These are phyloP conservation scores for Hololepta plana DNA, from an alignment of 2,888 invertebrate genomes.

Conservation along the genomic window DNA sequence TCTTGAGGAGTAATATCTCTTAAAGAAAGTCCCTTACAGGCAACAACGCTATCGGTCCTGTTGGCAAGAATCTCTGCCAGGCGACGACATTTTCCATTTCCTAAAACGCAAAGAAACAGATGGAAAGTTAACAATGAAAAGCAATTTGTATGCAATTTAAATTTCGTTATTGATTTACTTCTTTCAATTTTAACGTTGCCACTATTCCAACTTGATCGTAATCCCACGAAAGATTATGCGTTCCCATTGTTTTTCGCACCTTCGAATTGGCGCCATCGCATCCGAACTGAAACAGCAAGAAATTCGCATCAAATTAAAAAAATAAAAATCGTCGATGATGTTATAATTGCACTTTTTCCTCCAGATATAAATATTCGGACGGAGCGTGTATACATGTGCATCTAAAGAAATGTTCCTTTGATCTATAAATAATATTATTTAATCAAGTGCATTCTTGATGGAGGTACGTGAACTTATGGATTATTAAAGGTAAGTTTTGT, in stretches of 20 bases:
- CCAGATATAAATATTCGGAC: too few relatives aligned
- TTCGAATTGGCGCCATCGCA: slow-evolving; percentile 88
- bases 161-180: slow-evolving; percentile 32
- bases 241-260: slow-evolving; percentile 66
- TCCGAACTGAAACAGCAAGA: slow-evolving; percentile 74
- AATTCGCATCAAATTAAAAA: slow-evolving; percentile 6
- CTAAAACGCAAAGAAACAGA: slow-evolving; percentile 26
- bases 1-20: slow-evolving; percentile 1
- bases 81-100: slow-evolving; percentile 66
- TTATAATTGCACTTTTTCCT: too few relatives aligned
- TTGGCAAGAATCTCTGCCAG: slow-evolving; percentile 90
- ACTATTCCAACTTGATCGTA: slow-evolving; percentile 88
- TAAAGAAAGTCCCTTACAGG: slow-evolving; percentile 37
- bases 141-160: not conserved
- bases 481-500: too few relatives aligned
- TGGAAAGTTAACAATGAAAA: slow-evolving; percentile 1
- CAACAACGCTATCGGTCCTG: slow-evolving; percentile 81
- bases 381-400: too few relatives aligned
- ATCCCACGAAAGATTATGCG: slow-evolving; percentile 62
- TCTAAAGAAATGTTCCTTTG: too few relatives aligned
- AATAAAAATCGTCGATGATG: slow-evolving; percentile 7
- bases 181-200: slow-evolving; percentile 67
- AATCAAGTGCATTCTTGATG: too few relatives aligned
- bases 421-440: too few relatives aligned
- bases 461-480: too few relatives aligned